Conservation (phyloP, 2,113 vertebrate genomes). For the Zosterops borbonicus region DNA sequence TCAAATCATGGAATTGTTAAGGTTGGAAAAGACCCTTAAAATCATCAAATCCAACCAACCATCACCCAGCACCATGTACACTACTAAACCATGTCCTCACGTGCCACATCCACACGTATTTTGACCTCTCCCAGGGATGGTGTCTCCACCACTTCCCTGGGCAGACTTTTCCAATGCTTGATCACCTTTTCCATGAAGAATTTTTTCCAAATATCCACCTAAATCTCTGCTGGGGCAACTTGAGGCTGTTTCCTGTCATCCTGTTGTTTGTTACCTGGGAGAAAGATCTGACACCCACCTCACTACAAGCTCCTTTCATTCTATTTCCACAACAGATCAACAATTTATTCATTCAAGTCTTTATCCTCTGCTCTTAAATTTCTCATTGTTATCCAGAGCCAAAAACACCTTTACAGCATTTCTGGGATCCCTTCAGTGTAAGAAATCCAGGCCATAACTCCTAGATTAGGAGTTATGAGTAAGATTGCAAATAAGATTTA, state of each 20-base stretch:
- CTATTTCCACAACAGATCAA: background rate
- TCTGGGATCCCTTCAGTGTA: background rate
- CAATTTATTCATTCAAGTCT: background rate
- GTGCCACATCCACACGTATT: background rate
- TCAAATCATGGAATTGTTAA: background rate
- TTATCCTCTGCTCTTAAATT: background rate
- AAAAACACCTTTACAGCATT: background rate
- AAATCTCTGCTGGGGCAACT: background rate
- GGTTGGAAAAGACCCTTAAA: background rate
- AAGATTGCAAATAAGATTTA: background rate
- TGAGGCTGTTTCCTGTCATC: background rate
- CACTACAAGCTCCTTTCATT: background rate
- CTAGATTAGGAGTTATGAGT: background rate
- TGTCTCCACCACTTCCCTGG: background rate
- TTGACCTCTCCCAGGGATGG: background rate
- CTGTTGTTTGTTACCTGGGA: background rate
- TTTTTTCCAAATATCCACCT: background rate
- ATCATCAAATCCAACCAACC: background rate
- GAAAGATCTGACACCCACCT: background rate
- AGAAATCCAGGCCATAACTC: background rate
- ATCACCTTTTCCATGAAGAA: background rate
- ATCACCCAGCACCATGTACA: background rate
- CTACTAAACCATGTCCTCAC: background rate
- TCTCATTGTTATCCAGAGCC: background rate
- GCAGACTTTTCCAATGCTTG: background rate